phyloP scores from a whole-genome alignment of 1,140 invertebrate species.

The Bombus confusus region DNA sequence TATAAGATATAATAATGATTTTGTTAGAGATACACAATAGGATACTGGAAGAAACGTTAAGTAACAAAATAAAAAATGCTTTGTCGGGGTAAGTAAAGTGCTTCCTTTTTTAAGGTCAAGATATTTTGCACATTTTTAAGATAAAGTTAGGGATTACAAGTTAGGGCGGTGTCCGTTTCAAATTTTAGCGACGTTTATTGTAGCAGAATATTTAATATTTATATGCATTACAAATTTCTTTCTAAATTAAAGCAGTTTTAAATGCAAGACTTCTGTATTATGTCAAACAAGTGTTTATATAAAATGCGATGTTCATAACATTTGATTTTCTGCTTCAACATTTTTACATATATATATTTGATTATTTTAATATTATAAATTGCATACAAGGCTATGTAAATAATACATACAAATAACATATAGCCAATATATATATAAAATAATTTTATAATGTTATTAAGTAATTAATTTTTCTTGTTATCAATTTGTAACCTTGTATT shows the following conservation, averaged over 20 bases:
- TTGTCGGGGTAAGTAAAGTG: slow-evolving; percentile 92
- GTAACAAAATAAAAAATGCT: slow-evolving; percentile 97
- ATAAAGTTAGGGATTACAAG: slow-evolving; percentile 35
- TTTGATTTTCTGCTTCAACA: neutral
- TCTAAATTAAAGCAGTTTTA: neutral
- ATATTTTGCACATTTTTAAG: slow-evolving; percentile 55
- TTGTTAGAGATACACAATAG: slow-evolving; percentile 99
- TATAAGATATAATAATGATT: slow-evolving; percentile 90
- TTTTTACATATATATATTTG: neutral
- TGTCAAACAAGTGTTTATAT: neutral
- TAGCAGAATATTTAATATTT: neutral
- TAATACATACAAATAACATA: neutral
- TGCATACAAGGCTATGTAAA: neutral
- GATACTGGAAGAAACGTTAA: slow-evolving; percentile 97
- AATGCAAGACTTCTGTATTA: neutral
- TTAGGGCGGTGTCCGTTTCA: slow-evolving; percentile 67
- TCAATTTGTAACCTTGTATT: neutral
- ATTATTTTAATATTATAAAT: neutral
- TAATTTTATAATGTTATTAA: neutral
- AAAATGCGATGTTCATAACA: neutral
- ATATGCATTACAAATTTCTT: neutral
- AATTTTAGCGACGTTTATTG: slow-evolving; percentile 20
- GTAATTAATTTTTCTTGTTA: neutral
- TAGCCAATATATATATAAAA: neutral
- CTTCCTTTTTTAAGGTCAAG: slow-evolving; percentile 41